Base-by-base conservation (phyloP, 2,888 invertebrate species). In the Mesopsocus fuscifrons region DNA sequence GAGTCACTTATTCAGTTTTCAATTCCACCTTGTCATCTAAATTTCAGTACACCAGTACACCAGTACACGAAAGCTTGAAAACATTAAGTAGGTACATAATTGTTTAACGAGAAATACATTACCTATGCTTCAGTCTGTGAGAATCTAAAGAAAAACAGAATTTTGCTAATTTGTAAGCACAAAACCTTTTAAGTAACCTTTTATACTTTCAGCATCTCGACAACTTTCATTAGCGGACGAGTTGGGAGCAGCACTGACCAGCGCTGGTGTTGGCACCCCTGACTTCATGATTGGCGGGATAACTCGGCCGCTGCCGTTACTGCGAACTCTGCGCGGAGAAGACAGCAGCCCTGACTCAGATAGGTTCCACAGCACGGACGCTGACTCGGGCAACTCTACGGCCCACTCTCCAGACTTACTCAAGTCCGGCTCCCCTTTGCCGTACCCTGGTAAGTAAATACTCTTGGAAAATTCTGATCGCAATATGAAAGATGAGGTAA, bases 321-420 rank as follows among this genome's bases (percentile, higher is more conserved):
- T 79, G 51, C 79, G 79, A 60, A 78, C 79, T 53, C 63, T 80
- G 23, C 66, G 78, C 51, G 79, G 83, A 53, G 81, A 78, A 56
- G 85, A 87, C 56, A 79, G 79, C 34, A 85, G 85, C 49, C 87
- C 87, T 3, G 87, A 87, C 55, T 85, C 85, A 18, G 85, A 85
- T 54, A 69, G 82, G 48, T 67, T 84, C 51, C 76, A 84, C 54
- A 56, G 57, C 46, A 83, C 68, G 3, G 77, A 82, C 55, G 78
- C 79, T 9, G 89, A 89, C 57, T 89, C 88, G 52, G 89, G 89
- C 2, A 85, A 88, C 57, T 88, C 88, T 52, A 88, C 88, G 16
- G 84, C 85, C 38, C 88, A 89, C 59, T 88, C 88, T 0, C 88
- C 89, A 1, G 88, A 85, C 47, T 85, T 84, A 20, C 82, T 81